A percentile compares a stretch with the other conserved stretches of the same genome.
phyloP scores from a whole-genome alignment of 1,140 invertebrate genomes.

The Thaumatotibia leucotreta region DNA sequence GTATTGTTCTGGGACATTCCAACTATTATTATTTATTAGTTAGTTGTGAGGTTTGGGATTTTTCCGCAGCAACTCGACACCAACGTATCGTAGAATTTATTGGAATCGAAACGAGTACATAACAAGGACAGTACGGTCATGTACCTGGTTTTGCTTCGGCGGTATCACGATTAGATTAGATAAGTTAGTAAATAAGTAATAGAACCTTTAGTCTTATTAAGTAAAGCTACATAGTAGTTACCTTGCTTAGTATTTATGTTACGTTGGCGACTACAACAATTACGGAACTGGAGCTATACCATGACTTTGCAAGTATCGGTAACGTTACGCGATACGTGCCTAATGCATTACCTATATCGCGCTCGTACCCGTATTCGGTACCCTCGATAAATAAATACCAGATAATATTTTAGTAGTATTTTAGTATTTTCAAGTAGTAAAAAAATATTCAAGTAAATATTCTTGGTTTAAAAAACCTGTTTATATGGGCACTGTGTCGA shows the following conservation, averaged over 20 bases:
- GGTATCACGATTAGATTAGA: neutral
- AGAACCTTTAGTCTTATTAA: neutral
- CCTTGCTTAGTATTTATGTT: neutral
- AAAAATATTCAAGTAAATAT: too few relatives aligned
- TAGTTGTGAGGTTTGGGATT: too few relatives aligned
- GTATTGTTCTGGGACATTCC: too few relatives aligned
- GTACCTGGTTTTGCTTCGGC: neutral
- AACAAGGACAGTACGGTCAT: neutral
- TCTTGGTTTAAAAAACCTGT: neutral
- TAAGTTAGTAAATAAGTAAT: neutral
- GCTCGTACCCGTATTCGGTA: too few relatives aligned
- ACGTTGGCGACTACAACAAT: neutral
- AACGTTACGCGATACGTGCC: too few relatives aligned
- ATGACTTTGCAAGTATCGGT: too few relatives aligned
- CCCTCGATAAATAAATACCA: too few relatives aligned
- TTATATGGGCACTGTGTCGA: neutral
- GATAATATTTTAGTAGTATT: too few relatives aligned
- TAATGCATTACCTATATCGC: too few relatives aligned
- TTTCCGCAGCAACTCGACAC: neutral
- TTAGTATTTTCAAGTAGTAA: too few relatives aligned
- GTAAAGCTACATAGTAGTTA: neutral
- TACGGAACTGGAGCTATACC: neutral
- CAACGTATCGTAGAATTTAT: neutral
- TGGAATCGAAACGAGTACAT: neutral
- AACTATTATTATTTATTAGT: too few relatives aligned